phyloP scores from a whole-genome alignment of 2,113 vertebrate genomes.

The Collichthys lucidus region DNA sequence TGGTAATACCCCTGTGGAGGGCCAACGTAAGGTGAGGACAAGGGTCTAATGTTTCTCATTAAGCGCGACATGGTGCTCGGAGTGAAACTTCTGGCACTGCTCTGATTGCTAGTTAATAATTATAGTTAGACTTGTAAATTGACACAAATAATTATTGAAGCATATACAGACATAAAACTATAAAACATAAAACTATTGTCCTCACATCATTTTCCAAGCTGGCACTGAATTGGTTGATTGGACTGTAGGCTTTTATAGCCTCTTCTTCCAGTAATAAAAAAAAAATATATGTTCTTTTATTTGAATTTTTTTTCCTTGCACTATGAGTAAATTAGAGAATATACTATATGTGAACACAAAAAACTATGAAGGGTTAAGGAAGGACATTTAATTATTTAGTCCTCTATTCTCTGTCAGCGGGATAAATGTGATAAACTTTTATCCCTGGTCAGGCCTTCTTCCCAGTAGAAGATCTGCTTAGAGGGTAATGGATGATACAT shows the following conservation, averaged over 20 bases:
- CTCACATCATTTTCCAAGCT: conserved; percentile 6
- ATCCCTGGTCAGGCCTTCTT: conserved; percentile 69
- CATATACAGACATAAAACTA: not conserved
- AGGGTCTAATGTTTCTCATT: conserved; percentile 49
- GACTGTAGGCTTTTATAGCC: not conserved
- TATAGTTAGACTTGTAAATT: not conserved
- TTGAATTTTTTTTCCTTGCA: conserved; percentile 2
- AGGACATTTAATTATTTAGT: conserved; percentile 71
- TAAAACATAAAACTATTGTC: not conserved
- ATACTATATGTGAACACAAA: conserved; percentile 33
- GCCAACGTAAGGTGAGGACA: conserved; percentile 41
- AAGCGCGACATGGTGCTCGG: conserved; percentile 8
- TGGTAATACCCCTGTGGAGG: conserved; percentile 50
- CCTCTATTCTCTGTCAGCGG: conserved; percentile 53
- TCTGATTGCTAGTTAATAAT: not conserved
- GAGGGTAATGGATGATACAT: conserved; percentile 79
- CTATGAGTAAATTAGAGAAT: conserved; percentile 13
- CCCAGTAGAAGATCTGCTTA: conserved; percentile 69
- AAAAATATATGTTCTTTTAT: not conserved
- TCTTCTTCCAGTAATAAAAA: not conserved
- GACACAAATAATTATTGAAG: not conserved
- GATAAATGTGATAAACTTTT: conserved; percentile 79
- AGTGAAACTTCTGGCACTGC: conserved; percentile 1
- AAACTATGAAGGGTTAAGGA: conserved; percentile 42
- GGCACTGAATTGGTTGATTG: not conserved